Percentiles rank a stretch among this genome's conserved stretches.
phyloP scores from a whole-genome alignment of 2,797 vertebrate species.

The Amphiprion clarkii region DNA sequence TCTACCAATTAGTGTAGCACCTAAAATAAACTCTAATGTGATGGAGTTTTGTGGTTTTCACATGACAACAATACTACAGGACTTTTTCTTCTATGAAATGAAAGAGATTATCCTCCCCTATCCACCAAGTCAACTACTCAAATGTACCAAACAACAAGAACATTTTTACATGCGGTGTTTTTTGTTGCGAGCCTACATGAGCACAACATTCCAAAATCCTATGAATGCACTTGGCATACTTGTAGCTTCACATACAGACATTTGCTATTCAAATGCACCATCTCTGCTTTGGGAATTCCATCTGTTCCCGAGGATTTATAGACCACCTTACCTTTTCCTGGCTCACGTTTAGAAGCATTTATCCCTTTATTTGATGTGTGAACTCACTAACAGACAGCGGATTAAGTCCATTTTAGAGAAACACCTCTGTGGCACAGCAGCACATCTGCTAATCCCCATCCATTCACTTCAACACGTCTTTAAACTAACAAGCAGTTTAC shows the following conservation, averaged over 20 bases:
- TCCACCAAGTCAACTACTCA: too few species aligned
- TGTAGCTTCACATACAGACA: constrained; percentile 12
- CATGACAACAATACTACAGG: background rate
- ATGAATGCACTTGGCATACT: constrained; percentile 17
- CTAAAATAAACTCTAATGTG: too few species aligned
- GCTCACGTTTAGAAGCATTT: constrained; percentile 47
- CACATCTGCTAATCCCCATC: constrained; percentile 74
- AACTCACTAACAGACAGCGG: constrained; percentile 60
- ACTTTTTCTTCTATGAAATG: background rate
- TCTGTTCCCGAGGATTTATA: constrained; percentile 42
- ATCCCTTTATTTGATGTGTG: constrained; percentile 60
- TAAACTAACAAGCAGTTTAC: constrained; percentile 84
- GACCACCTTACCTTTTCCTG: constrained; percentile 39
- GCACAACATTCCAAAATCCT: constrained; percentile 14
- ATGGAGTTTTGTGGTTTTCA: background rate
- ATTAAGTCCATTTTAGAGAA: constrained; percentile 71
- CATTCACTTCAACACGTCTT: constrained; percentile 73
- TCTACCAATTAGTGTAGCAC: background rate
- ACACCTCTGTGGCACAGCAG: constrained; percentile 75
- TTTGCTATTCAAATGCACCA: constrained; percentile 39
- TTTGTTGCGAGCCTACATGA: constrained; percentile 10
- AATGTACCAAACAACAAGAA: too few species aligned
- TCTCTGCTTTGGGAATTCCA: constrained; percentile 19
- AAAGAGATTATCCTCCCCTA: background rate
- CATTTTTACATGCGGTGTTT: background rate